Evolutionary conservation across 1,140 invertebrate genomes (phyloP), one percentile per base, ranked within the genome.

Genomic region (Pseudomyrmex pallidus): DNA sequence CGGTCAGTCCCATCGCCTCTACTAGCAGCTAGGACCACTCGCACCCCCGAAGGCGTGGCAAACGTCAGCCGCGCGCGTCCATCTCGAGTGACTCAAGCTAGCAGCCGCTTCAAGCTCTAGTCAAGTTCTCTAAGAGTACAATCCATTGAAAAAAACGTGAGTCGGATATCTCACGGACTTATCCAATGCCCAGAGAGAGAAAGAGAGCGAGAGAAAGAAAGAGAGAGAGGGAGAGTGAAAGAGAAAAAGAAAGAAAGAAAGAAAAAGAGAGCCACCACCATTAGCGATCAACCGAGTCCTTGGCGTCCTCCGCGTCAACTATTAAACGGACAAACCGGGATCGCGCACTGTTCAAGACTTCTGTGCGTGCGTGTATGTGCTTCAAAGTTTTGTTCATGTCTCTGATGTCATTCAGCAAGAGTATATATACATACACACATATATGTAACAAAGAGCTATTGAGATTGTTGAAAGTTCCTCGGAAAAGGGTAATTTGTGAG

Each of bases 1-100:
- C 96, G 85, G 96, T 97, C 89, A 97, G 96, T 91, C 97, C 97
- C 85, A 97, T 97, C 92, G 97, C 97, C 54, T 98, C 97, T 87
- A 98, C 97, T 91, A 98, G 97, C 96, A 98, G 97, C 97, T 98
- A 98, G 97, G 96, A 94, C 93, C 92, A 93, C 90, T 94, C 94
- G 90, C 93, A 94, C 89, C 92, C 93, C 92, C 93, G 90, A 91
- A 91, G 92, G 88, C 91, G 93, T 91, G 91, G 93, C 91, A 93
- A 94, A 89, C 92, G 92, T 91, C 91, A 91, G 91, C 92, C 92
- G 90, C 92, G 91, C 91, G 93, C 93, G 91, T 93, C 93, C 87
- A 93, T 90, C 85, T 93, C 93, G 86, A 94, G 93, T 90, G 90
- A 92, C 82, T 92, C 91, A 66, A 94, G 93, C 93, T 94, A 94